phyloP scores from a whole-genome alignment of 2,888 invertebrate species.

The Cheilosia urbana region DNA sequence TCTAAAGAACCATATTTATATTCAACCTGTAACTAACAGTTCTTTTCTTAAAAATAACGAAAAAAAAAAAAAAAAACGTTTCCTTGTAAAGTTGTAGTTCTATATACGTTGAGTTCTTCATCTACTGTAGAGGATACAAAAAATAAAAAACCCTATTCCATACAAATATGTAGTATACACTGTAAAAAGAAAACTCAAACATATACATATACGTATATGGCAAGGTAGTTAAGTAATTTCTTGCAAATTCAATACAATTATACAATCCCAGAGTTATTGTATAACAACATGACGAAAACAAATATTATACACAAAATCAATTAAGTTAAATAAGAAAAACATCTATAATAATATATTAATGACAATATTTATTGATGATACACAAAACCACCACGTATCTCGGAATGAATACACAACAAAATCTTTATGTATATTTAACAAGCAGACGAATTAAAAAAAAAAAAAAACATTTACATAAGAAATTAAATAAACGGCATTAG shows the following conservation, averaged over 20 bases:
- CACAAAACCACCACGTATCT: slow-evolving; percentile 63
- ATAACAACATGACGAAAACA: slow-evolving; percentile 13
- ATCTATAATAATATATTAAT: slow-evolving; percentile 48
- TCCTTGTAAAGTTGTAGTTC: slow-evolving; percentile 62
- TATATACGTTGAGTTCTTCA: slow-evolving; percentile 44
- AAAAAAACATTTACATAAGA: slow-evolving; percentile 21
- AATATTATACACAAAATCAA: slow-evolving; percentile 23
- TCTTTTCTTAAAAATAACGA: neutral
- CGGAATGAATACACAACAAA: slow-evolving; percentile 58
- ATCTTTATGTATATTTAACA: slow-evolving; percentile 32
- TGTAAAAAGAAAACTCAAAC: slow-evolving; percentile 51
- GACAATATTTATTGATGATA: slow-evolving; percentile 72
- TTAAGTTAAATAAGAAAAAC: slow-evolving; percentile 40
- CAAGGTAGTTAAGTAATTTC: slow-evolving; percentile 3
- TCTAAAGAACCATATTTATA: slow-evolving; percentile 8
- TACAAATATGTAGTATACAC: slow-evolving; percentile 24
- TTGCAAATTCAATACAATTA: slow-evolving; percentile 9
- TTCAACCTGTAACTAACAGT: slow-evolving; percentile 12
- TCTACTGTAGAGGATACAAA: slow-evolving; percentile 38
- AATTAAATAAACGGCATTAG: slow-evolving; percentile 43
- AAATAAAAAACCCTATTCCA: neutral
- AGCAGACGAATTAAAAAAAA: neutral
- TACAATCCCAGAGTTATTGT: slow-evolving; percentile 25
- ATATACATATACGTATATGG: neutral
- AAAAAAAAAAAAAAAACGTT: slow-evolving; percentile 11